These are phyloP conservation scores for Sitodiplosis mosellana DNA, from an alignment of 1,140 invertebrate genomes.

Conservation along the genomic window DNA sequence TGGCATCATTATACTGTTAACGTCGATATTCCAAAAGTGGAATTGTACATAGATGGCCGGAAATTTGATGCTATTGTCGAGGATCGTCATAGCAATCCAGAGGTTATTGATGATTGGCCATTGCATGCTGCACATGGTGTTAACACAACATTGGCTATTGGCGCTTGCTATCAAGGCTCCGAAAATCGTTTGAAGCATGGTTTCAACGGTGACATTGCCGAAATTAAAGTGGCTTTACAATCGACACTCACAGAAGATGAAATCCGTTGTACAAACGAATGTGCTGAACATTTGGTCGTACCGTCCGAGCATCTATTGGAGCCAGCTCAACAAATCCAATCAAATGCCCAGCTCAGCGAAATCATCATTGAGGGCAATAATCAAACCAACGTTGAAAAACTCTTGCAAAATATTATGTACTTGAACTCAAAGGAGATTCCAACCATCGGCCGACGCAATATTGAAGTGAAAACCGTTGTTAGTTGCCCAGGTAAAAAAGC, in stretches of 20 bases:
- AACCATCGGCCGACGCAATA: constrained; percentile 75
- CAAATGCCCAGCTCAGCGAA: constrained; percentile 54
- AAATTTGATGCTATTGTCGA: constrained; percentile 57
- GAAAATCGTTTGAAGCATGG: constrained; percentile 22
- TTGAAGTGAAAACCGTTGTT: constrained; percentile 63
- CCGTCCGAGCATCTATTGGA: constrained; percentile 8
- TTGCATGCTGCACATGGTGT: constrained; percentile 84
- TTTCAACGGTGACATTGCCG: constrained; percentile 22
- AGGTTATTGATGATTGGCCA: constrained; percentile 99
- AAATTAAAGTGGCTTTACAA: constrained; percentile 16
- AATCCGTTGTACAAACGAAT: constrained; percentile 19
- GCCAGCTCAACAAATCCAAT: constrained; percentile 11
- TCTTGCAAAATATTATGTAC: constrained; percentile 77
- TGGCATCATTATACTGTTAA: constrained; percentile 98
- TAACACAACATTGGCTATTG: constrained; percentile 85
- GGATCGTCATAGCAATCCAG: constrained; percentile 46
- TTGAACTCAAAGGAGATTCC: constrained; percentile 78
- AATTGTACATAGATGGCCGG: constrained; percentile 77
- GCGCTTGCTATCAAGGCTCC: constrained; percentile 91
- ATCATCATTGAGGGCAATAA: constrained; percentile 82
- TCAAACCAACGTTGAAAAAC: constrained; percentile 69
- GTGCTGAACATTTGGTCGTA: constrained; percentile 20
- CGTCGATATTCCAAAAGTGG: constrained; percentile 75
- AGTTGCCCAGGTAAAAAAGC: constrained; percentile 29
- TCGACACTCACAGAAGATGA: constrained; percentile 13